Base-by-base conservation (phyloP, 1,140 invertebrate genomes). In the Bombus consobrinus region DNA sequence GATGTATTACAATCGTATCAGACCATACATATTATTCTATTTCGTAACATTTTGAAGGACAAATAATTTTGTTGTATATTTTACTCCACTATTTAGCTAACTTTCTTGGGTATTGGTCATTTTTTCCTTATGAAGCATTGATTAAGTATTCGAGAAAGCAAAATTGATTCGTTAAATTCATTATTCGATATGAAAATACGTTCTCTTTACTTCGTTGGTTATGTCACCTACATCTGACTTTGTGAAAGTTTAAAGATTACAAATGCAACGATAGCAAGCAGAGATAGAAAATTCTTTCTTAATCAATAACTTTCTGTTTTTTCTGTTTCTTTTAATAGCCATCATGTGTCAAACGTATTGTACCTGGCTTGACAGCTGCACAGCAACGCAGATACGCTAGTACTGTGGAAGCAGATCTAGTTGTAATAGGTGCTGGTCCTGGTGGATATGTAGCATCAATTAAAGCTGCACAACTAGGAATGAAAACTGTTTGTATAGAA, bases 381-480 rank as follows among this genome's bases (percentile, higher is more conserved):
- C 95, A 95, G 37, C 94, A 94, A 71, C 89, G 95, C 43, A 94
- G 91, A 76, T 98, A 98, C 94, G 97, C 98, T 4, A 96, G 96
- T 76, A 96, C 96, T 53, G 94, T 97, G 92, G 98, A 99, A 93
- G 98, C 97, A 77, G 99, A 99, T 95, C 91, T 99, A 83, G 98
- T 99, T 37, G 99, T 99, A 8, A 99, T 99, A 94, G 99, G 99
- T 41, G 98, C 98, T 75, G 99, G 99, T 66, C 99, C 99, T 91
- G 99, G 99, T 90, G 99, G 99, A 76, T 99, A 99, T 97, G 99
- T 99, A 25, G 99, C 99, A 85, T 98, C 99, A 25, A 99, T 99
- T 86, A 99, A 99, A 96, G 99, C 99, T 87, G 98, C 99, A 32
- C 99, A 99, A 95, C 96, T 99, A 87, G 99, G 99, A 64, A 97